Evolutionary conservation across 2,113 vertebrate species (phyloP), one percentile per base, ranked within the genome.

Genomic region (Heteronetta atricapilla): DNA sequence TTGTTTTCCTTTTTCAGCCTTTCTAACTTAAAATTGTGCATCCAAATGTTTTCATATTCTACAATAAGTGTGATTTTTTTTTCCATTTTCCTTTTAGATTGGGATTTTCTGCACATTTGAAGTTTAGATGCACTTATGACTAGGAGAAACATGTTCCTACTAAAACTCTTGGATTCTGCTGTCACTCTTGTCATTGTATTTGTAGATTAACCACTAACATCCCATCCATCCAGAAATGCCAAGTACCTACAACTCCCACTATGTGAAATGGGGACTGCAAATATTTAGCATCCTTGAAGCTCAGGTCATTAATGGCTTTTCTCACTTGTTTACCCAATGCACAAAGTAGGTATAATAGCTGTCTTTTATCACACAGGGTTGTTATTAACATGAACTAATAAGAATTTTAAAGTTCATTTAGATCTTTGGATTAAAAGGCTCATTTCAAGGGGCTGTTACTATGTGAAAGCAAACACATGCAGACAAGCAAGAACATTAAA

Each of bases 381-480:
- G 64, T 72, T 89, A 55, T 68, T 89, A 87, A 62, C 6, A 4
- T 50, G 68, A 91, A 50, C 66, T 94, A 94, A 85, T 82, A 73
- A 85, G 75, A 92, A 93, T 77, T 79, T 67, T 19, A 46, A 80
- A 76, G 55, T 89, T 80, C 63, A 36, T 80, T 87, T 78, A 89
- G 87, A 87, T 73, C 16, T 84, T 44, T 40, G n/a, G 63, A 74
- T 87, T 89, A 82, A 92, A 92, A 86, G 40, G 46, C 72, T 94
- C 44, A 5, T 89, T 80, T 89, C 36, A 79, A 82, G 78, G 31
- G n/a, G n/a, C 44, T 82, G 58, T 53, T 68, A n/a, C 63, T 85
- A 14, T 31, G 21, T 40, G 13, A 85, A 92, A 76, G 7, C 63
- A 82, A 77, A 83, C 53, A 76, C 26, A 25, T 0, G 8, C 55